Evolutionary conservation across 2,113 vertebrate genomes (phyloP), one percentile per base, ranked within the genome.

Genomic region (Hippocampus guttulatus): DNA sequence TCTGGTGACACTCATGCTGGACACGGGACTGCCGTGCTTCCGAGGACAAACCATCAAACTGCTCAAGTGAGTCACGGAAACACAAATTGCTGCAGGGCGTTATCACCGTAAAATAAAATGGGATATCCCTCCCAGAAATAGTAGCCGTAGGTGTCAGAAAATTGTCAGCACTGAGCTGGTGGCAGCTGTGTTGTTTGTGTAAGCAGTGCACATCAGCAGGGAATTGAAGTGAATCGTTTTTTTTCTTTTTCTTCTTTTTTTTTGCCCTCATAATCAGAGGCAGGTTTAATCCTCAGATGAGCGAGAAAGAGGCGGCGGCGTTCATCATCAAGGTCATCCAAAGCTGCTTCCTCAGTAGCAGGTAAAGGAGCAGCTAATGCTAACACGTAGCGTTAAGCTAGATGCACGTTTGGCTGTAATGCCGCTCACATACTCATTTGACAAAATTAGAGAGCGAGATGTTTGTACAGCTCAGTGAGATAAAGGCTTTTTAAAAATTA

Each of bases 301-400:
- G 96, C 0, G 97, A 99, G 91, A 93, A 95, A 41, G 97, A 99
- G 61, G 97, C 97, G 0, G 97, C 97, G 0, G 95, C 94, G 5
- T 99, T 95, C 90, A 99, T 99, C 78, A 94, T 99, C 85, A 99
- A 99, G 88, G 77, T 99, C 82, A 99, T 99, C 81, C 97, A 99
- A 80, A 98, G 92, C 76, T 99, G 97, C 87, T 99, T 99, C 92
- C 97, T 99, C 79, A 99, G 97, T 76, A 99, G 96, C 94, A 97
- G 97, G 97, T 95, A 75, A 86, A 81, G 57, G 12, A 27, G 21
- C 10, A 41, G 58, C 14, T 33, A 15, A 33, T 23, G 27, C 58
- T 30, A 30, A 16, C 25, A 23, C 8, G 20, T 20, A 52, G 20
- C 52, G 5, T 20, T 16, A 49, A 1, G 47, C 47, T 52, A 20